Evolutionary conservation across 2,888 invertebrate genomes (phyloP), one percentile per base, ranked within the genome.

Genomic region (Dione vanillae): DNA sequence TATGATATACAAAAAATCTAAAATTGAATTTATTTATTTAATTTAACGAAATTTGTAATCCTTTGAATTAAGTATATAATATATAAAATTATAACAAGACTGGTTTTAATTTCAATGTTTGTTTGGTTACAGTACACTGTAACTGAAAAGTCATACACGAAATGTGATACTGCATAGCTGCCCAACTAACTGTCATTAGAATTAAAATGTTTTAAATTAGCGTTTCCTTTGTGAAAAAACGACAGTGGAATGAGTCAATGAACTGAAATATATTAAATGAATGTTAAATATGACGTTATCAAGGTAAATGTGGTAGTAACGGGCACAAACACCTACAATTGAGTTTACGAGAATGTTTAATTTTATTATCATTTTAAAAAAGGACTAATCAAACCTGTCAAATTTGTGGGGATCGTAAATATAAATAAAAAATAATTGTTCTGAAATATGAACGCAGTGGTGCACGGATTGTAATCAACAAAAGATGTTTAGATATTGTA

Each of bases 401-500:
- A 27, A 27, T 27, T 27, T 2, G 27, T 3, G 5, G 5, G 5
- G 2, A 27, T 27, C 5, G 3, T 43, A 12, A 43, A 43, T 43
- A 20, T 11, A 9, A 56, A 52, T 27, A n/a, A 54, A 43, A 43
- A 8, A 49, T 49, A 54, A 68, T 47, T 59, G 19, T 40, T 16
- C 16, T 16, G 20, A 37, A 35, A 59, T 37, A 45, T 43, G 16
- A 16, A 41, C n/a, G 54, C 40, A 20, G 35, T 67, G 40, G 27
- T 27, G 27, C 27, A 27, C 45, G 19, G 12, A 14, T 19, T 35
- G 7, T n/a, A 11, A 49, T 52, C 52, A 47, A 69, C 62, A 56
- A 62, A 65, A 66, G 16, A 51, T 62, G 43, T 69, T 54, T 47
- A 67, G 59, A 65, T 71, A 66, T 69, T 67, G 27, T 47, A 72